phyloP scores from a whole-genome alignment of 2,113 vertebrate genomes.

The Myrmecophaga tridactyla region DNA sequence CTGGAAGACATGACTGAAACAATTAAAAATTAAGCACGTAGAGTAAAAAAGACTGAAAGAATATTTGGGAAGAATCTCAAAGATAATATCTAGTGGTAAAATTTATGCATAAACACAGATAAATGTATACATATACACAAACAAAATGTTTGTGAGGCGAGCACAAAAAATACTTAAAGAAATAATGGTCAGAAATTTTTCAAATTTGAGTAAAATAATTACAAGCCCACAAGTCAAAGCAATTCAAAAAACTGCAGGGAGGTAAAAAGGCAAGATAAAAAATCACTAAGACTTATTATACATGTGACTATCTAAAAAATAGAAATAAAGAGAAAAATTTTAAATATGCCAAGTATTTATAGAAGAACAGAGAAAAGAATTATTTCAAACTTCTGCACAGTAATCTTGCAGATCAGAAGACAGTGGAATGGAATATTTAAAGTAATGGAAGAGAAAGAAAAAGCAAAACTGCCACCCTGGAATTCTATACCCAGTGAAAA shows the following conservation, averaged over 20 bases:
- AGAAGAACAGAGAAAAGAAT: background rate
- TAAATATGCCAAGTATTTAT: background rate
- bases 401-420: background rate
- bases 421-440: background rate
- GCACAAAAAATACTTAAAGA: background rate
- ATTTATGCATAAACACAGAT: background rate
- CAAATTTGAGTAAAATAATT: constrained; percentile 6
- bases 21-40: background rate
- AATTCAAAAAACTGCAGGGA: background rate
- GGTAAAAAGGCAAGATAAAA: background rate
- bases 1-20: background rate
- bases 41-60: background rate
- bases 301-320: background rate
- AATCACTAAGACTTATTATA: background rate
- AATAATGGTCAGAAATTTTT: background rate
- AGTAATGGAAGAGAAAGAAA: background rate
- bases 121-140: background rate
- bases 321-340: background rate
- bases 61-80: background rate
- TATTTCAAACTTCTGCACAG: background rate
- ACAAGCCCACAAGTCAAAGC: background rate
- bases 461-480: background rate
- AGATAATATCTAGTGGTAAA: background rate
- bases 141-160: background rate
- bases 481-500: background rate